Evolutionary conservation across 2,797 vertebrate genomes (phyloP), one percentile per base, ranked within the genome.

Genomic region (Neosalanx taihuensis): DNA sequence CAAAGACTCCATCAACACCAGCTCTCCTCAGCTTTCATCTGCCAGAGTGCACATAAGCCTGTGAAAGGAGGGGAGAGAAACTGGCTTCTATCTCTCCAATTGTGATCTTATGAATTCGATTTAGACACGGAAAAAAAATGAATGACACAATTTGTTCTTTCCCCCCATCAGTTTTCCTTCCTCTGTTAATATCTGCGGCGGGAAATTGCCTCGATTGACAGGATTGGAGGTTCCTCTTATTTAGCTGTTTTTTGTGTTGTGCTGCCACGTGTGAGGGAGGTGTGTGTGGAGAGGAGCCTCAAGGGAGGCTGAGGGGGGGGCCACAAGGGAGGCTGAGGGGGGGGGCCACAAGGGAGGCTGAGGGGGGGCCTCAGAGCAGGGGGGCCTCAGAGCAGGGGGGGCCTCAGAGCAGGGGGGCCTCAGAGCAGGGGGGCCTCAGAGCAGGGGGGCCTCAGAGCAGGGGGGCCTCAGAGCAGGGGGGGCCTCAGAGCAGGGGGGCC

Each of bases 21-120:
- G 93, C 94, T 95, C 95, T 94, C 93, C 94, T 91, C 93, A 76
- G 89, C 95, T 98, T 97, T 98, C 95, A 98, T 98, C 95, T 97
- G 95, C 93, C 94, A 94, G 94, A 94, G 94, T 94, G 95, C 87
- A 89, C 94, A 95, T 95, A 96, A 94, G 95, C 94, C 93, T 93
- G 93, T 93, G 90, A 96, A 91, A 94, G 94, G 94, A 93, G 92
- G 81, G 78, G 71, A 86, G 88, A 89, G 90, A 89, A 90, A 92
- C 90, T 81, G 75, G 80, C 78, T 94, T 94, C 95, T 97, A 95
- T 97, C 95, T 97, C 94, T 92, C 91, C 81, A 93, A 95, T 93
- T 94, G 93, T 92, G 94, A 91, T 95, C 94, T 95, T 95, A 93
- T 95, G 93, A 93, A 96, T 97, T 97, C 95, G 95, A 96, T 96